Conservation (phyloP, 2,888 invertebrate species). For the Deladenus siricidicola region DNA sequence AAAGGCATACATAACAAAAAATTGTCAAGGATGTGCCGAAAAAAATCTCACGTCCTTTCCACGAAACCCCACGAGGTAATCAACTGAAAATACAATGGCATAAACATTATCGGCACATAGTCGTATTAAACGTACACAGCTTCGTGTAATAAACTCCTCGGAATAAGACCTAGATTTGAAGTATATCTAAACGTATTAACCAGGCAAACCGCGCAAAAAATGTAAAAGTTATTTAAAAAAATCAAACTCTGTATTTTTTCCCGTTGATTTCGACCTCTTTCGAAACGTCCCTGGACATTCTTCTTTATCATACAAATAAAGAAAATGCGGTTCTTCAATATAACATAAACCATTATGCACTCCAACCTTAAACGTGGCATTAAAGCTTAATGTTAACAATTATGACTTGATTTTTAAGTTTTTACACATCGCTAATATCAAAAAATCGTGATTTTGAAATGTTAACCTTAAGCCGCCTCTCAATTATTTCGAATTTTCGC, state of each 20-base stretch:
- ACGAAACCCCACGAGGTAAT: constrained; percentile 44
- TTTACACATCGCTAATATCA: too few species aligned
- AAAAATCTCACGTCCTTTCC: constrained; percentile 17
- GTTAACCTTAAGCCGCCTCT: constrained; percentile 28
- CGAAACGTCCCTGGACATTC: background rate
- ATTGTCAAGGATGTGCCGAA: background rate
- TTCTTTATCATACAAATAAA: constrained; percentile 49
- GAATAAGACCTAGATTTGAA: constrained; percentile 19
- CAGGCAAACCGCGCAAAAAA: too few species aligned
- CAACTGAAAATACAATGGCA: constrained; percentile 45
- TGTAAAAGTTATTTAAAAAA: too few species aligned
- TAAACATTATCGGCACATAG: constrained; percentile 29
- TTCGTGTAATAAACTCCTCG: constrained; percentile 22
- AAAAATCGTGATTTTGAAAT: too few species aligned
- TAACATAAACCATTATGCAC: constrained; percentile 58
- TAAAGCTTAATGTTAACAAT: too few species aligned
- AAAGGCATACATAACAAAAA: background rate
- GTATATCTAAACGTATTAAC: too few species aligned
- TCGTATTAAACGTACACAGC: constrained; percentile 19
- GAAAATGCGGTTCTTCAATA: constrained; percentile 55
- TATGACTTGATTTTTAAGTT: too few species aligned
- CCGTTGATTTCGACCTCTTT: too few species aligned
- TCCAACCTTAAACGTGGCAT: constrained; percentile 53
- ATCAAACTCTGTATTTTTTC: too few species aligned
- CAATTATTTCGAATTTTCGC: constrained; percentile 27